Evolutionary conservation across 2,113 vertebrate genomes (phyloP), one percentile per base, ranked within the genome.

Genomic region (Salvelinus fontinalis): DNA sequence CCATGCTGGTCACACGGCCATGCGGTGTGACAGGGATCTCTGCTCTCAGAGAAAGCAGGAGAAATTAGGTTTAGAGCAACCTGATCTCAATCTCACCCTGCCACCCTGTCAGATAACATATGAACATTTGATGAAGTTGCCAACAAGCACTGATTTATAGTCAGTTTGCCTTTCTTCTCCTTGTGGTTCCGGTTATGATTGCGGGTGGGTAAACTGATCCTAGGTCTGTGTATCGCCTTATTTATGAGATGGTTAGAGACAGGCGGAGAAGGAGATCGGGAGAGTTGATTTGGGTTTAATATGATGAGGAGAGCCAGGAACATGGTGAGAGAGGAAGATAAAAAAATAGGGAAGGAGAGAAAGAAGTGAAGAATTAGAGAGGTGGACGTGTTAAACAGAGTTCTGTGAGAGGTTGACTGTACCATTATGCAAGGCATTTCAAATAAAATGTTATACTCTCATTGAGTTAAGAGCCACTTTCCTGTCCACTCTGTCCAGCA

Each of bases 31-130:
- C 95, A 95, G 95, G 87, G 91, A 93, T 94, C 87, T 90, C 93
- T 93, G 94, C 93, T 86, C 93, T 78, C 89, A 93, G 94, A 95
- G 94, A 95, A 95, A 95, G 93, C 92, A 94, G 93, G 94, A 93
- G 87, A 89, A 84, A 97, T 95, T 92, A 95, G 95, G 94, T 96
- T 95, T 96, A 96, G 93, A 83, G 83, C 84, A 88, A 87, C 81
- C 94, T 94, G 94, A 95, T 95, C 95, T 93, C 92, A 93, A 93
- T 94, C 94, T 93, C 90, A 88, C 57, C 73, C 80, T 74, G 74
- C 75, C 79, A 71, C 62, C 76, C 81, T 81, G 85, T 86, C 86
- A 86, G 82, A 82, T 67, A 62, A 62, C 59, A 22, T 16, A 24
- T 62, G 59, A 24, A 24, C 24, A 24, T 22, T 48, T 83, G 83